Evolutionary conservation across 2,797 vertebrate genomes (phyloP).

Genomic region (Apodemus agrarius): DNA sequence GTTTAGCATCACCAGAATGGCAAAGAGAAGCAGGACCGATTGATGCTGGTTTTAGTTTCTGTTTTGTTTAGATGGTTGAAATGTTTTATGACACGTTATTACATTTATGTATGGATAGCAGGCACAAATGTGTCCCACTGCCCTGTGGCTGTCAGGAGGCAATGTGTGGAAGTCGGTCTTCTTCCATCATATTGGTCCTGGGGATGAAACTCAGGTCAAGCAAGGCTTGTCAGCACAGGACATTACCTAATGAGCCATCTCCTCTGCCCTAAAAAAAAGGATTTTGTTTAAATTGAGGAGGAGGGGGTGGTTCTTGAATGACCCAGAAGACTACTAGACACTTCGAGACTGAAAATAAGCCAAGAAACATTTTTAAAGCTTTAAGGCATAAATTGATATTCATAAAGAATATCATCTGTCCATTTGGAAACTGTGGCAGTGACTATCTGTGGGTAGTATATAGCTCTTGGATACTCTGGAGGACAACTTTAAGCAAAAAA

Average conservation of each 20-base stretch:
- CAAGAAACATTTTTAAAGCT: neutral
- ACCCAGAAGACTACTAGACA: neutral
- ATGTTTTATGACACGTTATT: neutral
- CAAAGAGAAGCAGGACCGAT: neutral
- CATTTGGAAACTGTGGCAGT: neutral
- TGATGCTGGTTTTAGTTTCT: neutral
- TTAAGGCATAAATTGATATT: neutral
- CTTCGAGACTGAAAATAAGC: constrained; percentile 4
- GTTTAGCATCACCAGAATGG: neutral
- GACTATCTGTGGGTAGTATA: neutral
- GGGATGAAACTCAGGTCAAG: neutral
- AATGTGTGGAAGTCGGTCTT: too few relatives aligned
- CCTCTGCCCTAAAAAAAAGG: too few relatives aligned
- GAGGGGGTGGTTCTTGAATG: neutral
- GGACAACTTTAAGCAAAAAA: neutral
- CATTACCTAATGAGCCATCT: neutral
- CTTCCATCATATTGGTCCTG: neutral
- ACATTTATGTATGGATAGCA: too few relatives aligned
- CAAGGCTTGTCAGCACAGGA: neutral
- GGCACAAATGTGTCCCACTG: neutral
- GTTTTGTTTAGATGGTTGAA: neutral
- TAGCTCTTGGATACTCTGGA: neutral
- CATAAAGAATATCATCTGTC: neutral
- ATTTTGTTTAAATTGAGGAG: neutral
- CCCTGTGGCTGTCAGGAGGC: neutral